Base-by-base conservation (phyloP, 2,888 invertebrate genomes). In the Ennomos erosarius region DNA sequence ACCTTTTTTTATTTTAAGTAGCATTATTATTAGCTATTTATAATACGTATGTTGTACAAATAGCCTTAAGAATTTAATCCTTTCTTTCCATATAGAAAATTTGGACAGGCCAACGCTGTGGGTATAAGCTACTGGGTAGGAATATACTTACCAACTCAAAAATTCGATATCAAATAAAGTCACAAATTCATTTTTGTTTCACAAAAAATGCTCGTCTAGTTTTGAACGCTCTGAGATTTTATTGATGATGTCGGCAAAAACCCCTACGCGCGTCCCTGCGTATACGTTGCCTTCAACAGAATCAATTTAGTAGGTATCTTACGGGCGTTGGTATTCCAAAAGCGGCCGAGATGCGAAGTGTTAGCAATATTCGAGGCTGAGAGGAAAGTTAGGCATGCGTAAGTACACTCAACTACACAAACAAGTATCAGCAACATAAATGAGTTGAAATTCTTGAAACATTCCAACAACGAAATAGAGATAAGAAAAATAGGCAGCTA, bases 291-390 rank as follows among this genome's bases (percentile, higher is more conserved):
- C 11, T 34, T 34, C 44, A 44, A n/a, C 8, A 52, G 26, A 49
- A 54, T 59, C 57, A 57, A 60, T 64, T 55, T 57, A 57, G 49
- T n/a, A n/a, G n/a, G n/a, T 59, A 52, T 40, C 45, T 33, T 44
- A 59, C 26, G 63, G 59, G 56, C 57, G 56, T 58, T 52, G 54
- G 34, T 55, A 60, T 64, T 58, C 64, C 46, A 39, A 47, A 10
- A 55, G 57, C 50, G 60, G 46, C 39, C 52, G 52, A 51, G 56
- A 52, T 49, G 54, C 54, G 47, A n/a, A 59, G 55, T 39, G 53
- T 50, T 37, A n/a, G 53, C 63, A 46, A 46, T 46, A 46, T 36
- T 36, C 12, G 46, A 5, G 13, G 46, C 46, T 10, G 36, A 46
- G 12, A 36, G 6, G 10, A 13, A 36, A 46, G 35, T 36, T 46